phyloP scores from a whole-genome alignment of 1,140 invertebrate genomes.

The Aphidius gifuensis region DNA sequence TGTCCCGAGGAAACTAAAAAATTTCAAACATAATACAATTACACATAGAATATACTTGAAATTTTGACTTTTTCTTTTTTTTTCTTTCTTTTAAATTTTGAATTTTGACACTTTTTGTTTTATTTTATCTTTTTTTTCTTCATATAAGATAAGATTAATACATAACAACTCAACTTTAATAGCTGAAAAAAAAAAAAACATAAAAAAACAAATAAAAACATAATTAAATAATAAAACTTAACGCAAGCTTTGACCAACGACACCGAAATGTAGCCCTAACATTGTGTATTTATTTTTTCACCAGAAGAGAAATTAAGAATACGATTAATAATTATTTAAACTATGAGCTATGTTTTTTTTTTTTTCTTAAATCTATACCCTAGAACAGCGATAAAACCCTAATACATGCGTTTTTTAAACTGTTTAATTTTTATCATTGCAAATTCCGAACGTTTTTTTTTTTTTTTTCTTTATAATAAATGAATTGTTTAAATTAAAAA shows the following conservation, averaged over 20 bases:
- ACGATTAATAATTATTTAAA: slow-evolving; percentile 49
- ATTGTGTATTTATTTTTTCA: slow-evolving; percentile 32
- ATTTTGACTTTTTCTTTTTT: slow-evolving; percentile 28
- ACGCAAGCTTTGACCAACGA: slow-evolving; percentile 41
- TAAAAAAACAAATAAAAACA: slow-evolving; percentile 30
- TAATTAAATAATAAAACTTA: slow-evolving; percentile 37
- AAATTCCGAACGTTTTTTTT: slow-evolving; percentile 23
- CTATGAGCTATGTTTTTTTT: slow-evolving; percentile 42
- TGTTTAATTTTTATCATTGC: slow-evolving; percentile 28
- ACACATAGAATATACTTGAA: slow-evolving; percentile 42
- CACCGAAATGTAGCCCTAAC: slow-evolving; percentile 53
- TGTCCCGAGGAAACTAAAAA: slow-evolving; percentile 50
- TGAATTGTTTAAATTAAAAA: neutral
- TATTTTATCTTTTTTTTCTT: slow-evolving; percentile 19
- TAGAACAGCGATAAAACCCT: slow-evolving; percentile 55
- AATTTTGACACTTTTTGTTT: slow-evolving; percentile 53
- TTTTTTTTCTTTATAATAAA: neutral
- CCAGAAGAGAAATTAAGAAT: slow-evolving; percentile 54
- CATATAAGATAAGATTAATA: slow-evolving; percentile 43
- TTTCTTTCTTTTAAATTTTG: slow-evolving; percentile 50
- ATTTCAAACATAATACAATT: slow-evolving; percentile 32
- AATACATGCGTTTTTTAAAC: slow-evolving; percentile 46
- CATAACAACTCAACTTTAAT: slow-evolving; percentile 24
- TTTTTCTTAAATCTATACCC: slow-evolving; percentile 36
- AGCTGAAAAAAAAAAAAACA: slow-evolving; percentile 32